Conservation (phyloP, 2,113 vertebrate species). For the Ranitomeya imitator region DNA sequence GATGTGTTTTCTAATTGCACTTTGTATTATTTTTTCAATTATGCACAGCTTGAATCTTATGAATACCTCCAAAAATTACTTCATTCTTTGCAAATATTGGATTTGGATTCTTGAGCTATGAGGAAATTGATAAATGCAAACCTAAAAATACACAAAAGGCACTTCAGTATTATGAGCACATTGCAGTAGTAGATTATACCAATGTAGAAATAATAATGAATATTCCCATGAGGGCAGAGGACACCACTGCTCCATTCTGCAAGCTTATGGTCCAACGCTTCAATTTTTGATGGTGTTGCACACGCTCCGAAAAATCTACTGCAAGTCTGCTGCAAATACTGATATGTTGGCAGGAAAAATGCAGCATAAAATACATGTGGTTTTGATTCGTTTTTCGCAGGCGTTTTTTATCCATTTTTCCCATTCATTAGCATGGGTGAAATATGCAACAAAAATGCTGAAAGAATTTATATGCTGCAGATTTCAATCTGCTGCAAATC, state of each 20-base stretch:
- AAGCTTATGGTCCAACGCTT: not conserved
- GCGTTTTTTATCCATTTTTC: no score
- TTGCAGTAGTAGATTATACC: not conserved
- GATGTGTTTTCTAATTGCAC: constrained; percentile 41
- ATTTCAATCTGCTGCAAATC: no score
- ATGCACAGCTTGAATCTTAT: constrained; percentile 3
- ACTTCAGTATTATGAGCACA: not conserved
- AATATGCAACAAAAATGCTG: no score
- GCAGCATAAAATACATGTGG: no score
- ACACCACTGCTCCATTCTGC: not conserved
- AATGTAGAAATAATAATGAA: not conserved
- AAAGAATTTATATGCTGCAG: no score
- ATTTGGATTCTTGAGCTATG: not conserved
- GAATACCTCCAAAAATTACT: constrained; percentile 27
- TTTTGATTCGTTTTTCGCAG: no score
- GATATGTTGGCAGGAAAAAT: no score
- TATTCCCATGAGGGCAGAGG: not conserved
- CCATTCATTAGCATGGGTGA: no score
- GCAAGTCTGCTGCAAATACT: not conserved
- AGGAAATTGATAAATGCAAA: not conserved
- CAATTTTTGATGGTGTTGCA: not conserved
- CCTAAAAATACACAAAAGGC: not conserved
- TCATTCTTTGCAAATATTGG: not conserved
- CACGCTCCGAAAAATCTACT: no score
- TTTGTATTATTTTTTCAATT: constrained; percentile 25